Conservation (phyloP, 2,888 invertebrate genomes). For the Zele albiditarsus region DNA sequence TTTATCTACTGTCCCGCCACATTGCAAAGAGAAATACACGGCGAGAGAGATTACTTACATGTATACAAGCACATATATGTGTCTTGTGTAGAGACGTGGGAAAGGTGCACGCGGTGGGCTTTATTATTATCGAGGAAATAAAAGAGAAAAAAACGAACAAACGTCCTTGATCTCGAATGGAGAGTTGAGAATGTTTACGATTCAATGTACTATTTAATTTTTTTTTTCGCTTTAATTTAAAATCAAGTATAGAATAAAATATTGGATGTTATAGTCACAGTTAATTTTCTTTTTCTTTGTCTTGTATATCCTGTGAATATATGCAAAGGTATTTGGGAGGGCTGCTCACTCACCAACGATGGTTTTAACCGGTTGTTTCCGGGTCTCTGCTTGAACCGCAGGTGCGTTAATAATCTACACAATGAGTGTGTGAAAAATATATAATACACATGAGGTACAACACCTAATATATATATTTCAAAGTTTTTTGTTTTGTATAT, state of each 20-base stretch:
- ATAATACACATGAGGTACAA: not conserved
- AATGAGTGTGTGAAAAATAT: constrained; percentile 7
- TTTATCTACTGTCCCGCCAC: constrained; percentile 44
- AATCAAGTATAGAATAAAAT: not conserved
- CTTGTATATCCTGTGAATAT: not conserved
- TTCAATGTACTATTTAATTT: not conserved
- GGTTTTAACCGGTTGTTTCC: not conserved
- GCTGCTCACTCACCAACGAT: not conserved
- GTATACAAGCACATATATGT: constrained; percentile 41
- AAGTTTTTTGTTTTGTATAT: not conserved
- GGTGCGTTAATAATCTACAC: not conserved
- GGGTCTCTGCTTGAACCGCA: not conserved
- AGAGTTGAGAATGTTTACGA: not conserved
- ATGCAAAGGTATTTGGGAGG: not conserved
- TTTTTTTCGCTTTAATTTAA: not conserved
- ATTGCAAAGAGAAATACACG: constrained; percentile 41
- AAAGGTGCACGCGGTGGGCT: constrained; percentile 37
- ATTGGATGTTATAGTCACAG: not conserved
- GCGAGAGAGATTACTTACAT: constrained; percentile 47
- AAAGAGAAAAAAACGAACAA: not conserved
- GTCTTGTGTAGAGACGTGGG: constrained; percentile 47
- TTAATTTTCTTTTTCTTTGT: not conserved
- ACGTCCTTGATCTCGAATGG: constrained; percentile 52
- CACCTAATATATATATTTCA: not conserved
- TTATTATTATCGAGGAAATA: constrained; percentile 40